phyloP scores from a whole-genome alignment of 2,888 invertebrate species.

The Lithophane leautieri region DNA sequence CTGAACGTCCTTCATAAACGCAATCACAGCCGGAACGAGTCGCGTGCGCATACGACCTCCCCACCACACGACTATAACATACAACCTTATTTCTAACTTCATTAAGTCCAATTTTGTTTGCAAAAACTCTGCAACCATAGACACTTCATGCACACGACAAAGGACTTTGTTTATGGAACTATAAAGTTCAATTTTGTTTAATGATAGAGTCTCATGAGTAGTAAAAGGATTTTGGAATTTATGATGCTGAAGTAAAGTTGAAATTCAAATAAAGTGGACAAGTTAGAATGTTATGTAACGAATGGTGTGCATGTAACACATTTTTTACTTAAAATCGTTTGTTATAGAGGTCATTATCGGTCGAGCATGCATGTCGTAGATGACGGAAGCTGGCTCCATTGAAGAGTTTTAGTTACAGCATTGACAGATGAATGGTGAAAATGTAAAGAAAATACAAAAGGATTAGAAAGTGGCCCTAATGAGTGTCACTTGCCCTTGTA shows the following conservation, averaged over 20 bases:
- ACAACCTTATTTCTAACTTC: constrained; percentile 46
- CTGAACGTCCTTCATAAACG: constrained; percentile 75
- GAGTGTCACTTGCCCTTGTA: neutral
- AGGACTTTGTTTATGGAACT: neutral
- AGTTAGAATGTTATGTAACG: constrained; percentile 63
- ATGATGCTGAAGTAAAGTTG: constrained; percentile 41
- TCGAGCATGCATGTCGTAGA: constrained; percentile 58
- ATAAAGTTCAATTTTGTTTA: constrained; percentile 36
- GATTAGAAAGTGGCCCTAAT: constrained; percentile 30
- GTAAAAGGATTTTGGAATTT: constrained; percentile 40
- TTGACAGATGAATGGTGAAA: constrained; percentile 41
- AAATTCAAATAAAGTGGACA: constrained; percentile 42
- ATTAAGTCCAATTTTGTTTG: constrained; percentile 51
- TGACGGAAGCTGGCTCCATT: constrained; percentile 50
- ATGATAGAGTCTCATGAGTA: neutral
- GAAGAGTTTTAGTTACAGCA: constrained; percentile 36
- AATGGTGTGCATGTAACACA: constrained; percentile 59
- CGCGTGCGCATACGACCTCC: constrained; percentile 75
- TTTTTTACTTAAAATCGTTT: constrained; percentile 68
- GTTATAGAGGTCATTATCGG: constrained; percentile 72
- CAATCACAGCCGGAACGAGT: constrained; percentile 77
- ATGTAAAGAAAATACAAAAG: constrained; percentile 25
- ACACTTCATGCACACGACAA: constrained; percentile 15
- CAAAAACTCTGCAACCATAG: constrained; percentile 5
- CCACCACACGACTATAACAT: constrained; percentile 27